Evolutionary conservation across 2,888 invertebrate genomes (phyloP).

Genomic region (Mylabris sibirica): DNA sequence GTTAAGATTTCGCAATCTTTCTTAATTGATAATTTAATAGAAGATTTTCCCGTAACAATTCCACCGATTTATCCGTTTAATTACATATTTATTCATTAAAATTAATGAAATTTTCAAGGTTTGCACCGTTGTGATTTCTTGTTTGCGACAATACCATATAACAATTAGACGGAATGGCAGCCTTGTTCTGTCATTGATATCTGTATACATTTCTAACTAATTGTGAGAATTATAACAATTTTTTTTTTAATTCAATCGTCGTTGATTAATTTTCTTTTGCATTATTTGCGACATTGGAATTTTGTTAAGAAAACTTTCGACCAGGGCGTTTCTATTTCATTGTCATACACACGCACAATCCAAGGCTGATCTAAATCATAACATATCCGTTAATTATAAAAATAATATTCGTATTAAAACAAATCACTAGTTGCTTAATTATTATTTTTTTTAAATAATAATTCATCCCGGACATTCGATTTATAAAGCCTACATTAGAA

Average conservation of each 20-base stretch:
- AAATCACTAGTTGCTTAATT: not conserved
- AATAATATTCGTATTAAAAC: not conserved
- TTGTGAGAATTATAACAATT: not conserved
- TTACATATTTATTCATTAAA: not conserved
- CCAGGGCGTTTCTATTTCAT: slow-evolving; percentile 6
- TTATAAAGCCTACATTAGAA: not conserved
- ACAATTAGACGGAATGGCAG: not conserved
- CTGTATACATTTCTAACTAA: not conserved
- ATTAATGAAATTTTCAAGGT: not conserved
- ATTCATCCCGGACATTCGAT: not conserved
- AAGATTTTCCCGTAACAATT: not conserved
- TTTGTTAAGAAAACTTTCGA: slow-evolving; percentile 4
- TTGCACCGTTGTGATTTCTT: not conserved
- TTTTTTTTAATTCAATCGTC: not conserved
- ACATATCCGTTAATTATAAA: not conserved
- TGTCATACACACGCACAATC: not conserved
- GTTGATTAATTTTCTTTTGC: not conserved
- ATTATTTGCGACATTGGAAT: slow-evolving; percentile 11
- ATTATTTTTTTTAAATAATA: not conserved
- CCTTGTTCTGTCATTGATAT: slow-evolving; percentile 8
- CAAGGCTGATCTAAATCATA: slow-evolving; percentile 5
- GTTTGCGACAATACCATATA: not conserved
- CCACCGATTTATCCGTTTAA: not conserved
- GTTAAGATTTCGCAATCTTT: not conserved
- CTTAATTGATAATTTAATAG: not conserved